A percentile compares a stretch with the other conserved stretches of the same genome.
phyloP scores from a whole-genome alignment of 2,113 vertebrate genomes.

The Hemiscyllium ocellatum region DNA sequence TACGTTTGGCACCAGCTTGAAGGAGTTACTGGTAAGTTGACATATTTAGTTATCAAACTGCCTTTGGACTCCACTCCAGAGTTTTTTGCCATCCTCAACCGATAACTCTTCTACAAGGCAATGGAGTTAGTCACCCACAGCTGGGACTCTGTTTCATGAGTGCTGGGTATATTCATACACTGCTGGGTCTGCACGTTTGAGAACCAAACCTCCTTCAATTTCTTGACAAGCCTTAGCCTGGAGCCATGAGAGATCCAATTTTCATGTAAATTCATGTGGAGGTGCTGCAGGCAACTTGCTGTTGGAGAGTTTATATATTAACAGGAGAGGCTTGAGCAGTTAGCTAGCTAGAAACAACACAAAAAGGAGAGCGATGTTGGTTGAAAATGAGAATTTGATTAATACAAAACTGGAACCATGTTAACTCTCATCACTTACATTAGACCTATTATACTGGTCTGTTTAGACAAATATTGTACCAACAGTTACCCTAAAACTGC shows the following conservation, averaged over 20 bases:
- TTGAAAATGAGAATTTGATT: neutral
- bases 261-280: no score
- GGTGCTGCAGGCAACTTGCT: no score
- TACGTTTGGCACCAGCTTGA: neutral
- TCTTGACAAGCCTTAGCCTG: neutral
- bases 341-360: no score
- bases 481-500: neutral
- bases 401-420: neutral
- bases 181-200: neutral
- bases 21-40: neutral
- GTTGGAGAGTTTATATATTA: no score
- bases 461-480: neutral
- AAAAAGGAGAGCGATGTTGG: no score
- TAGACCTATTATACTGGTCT: neutral
- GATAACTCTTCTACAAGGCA: neutral
- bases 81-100: neutral
- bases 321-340: no score
- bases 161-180: neutral
- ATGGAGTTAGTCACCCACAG: neutral
- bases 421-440: neutral
- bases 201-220: neutral
- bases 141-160: neutral
- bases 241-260: neutral
- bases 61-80: neutral
- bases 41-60: neutral